Evolutionary conservation across 2,888 invertebrate genomes (phyloP).

Genomic region (Meloe dianella): DNA sequence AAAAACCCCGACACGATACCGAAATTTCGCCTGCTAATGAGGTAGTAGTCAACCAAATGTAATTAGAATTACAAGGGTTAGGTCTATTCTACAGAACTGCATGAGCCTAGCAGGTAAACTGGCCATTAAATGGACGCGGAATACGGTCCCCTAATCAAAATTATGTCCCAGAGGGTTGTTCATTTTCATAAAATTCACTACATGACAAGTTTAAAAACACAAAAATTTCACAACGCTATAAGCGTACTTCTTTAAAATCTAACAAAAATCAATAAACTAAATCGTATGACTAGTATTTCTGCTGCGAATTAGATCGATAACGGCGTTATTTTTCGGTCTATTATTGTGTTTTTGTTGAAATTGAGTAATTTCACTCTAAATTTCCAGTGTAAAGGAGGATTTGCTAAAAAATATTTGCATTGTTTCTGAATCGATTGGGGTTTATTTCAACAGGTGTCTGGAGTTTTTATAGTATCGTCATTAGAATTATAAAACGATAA

Average conservation of each 20-base stretch:
- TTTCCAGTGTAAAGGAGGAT: not conserved
- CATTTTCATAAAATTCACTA: slow-evolving; percentile 8
- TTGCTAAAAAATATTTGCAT: slow-evolving; percentile 33
- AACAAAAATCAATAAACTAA: no score
- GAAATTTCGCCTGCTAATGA: slow-evolving; percentile 42
- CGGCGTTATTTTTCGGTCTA: no score
- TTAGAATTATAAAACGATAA: not conserved
- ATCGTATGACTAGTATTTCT: no score
- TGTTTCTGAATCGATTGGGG: slow-evolving; percentile 14
- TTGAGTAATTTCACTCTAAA: not conserved
- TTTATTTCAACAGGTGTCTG: slow-evolving; percentile 7
- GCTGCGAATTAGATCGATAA: no score
- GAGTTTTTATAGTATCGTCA: not conserved
- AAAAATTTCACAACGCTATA: not conserved
- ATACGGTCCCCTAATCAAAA: slow-evolving; percentile 30
- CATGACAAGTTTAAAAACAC: not conserved
- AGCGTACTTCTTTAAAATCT: no score
- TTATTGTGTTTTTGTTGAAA: no score
- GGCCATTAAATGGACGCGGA: slow-evolving; percentile 34
- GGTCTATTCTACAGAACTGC: slow-evolving; percentile 50
- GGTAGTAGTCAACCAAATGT: slow-evolving; percentile 37
- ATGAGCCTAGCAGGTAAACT: slow-evolving; percentile 40
- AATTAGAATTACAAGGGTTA: slow-evolving; percentile 48
- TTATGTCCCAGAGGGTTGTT: slow-evolving; percentile 24
- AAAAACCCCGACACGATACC: slow-evolving; percentile 25